Conservation (phyloP, 1,140 invertebrate species). For the Hycleus cichorii region DNA sequence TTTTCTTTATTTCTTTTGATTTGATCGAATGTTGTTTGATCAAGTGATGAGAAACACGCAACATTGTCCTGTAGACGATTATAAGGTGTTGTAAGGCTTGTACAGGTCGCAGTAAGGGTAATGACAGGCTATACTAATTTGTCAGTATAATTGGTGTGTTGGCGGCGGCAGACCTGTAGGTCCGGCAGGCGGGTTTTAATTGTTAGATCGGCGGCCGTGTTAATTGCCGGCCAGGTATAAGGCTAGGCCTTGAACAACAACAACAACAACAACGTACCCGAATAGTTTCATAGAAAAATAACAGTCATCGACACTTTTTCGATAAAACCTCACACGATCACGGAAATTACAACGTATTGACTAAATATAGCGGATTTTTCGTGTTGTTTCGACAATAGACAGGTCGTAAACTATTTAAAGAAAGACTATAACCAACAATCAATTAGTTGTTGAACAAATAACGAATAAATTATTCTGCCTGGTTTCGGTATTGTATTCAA, state of each 20-base stretch:
- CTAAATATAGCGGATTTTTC: too few species aligned
- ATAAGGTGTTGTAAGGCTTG: constrained; percentile 11
- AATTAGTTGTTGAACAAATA: constrained; percentile 36
- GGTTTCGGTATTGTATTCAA: constrained; percentile 21
- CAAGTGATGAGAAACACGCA: constrained; percentile 1
- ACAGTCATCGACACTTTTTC: background rate
- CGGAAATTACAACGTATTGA: constrained; percentile 11
- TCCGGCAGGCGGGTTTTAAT: constrained; percentile 31
- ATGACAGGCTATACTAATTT: constrained; percentile 33
- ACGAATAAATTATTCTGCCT: constrained; percentile 30
- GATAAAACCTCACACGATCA: constrained; percentile 12
- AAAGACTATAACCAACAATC: constrained; percentile 8
- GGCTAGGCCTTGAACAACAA: background rate
- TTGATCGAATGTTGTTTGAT: too few species aligned
- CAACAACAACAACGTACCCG: background rate
- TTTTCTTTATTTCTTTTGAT: too few species aligned
- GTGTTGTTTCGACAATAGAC: too few species aligned
- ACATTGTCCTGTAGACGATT: constrained; percentile 3
- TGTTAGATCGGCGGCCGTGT: constrained; percentile 27
- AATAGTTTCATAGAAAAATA: background rate
- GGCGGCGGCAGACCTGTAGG: constrained; percentile 12
- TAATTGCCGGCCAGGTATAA: constrained; percentile 21
- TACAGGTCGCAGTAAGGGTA: constrained; percentile 16
- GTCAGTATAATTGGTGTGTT: constrained; percentile 33
- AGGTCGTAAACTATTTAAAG: too few species aligned